A percentile compares a stretch with the other conserved stretches of the same genome.
Conservation (phyloP, 2,113 vertebrate genomes). For the Forbesichthys agassizii region DNA sequence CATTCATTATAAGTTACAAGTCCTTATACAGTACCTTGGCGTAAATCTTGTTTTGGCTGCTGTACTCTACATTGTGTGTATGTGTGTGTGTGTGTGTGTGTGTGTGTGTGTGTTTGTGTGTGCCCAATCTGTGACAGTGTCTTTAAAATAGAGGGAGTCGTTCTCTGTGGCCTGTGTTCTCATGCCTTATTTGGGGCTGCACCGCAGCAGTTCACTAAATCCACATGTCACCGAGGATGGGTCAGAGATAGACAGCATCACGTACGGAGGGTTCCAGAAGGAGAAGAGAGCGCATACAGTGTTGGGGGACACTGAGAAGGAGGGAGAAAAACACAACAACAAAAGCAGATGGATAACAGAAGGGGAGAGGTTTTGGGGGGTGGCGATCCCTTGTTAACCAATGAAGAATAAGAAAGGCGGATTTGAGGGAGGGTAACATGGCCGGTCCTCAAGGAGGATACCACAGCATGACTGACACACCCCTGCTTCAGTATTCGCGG, state of each 20-base stretch:
- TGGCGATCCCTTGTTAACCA: constrained; percentile 66
- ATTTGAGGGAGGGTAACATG: constrained; percentile 64
- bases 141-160: constrained; percentile 35
- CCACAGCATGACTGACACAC: background rate
- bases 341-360: constrained; percentile 41
- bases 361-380: constrained; percentile 61
- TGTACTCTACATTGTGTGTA: too few species aligned
- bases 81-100: constrained; percentile 17
- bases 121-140: constrained; percentile 47
- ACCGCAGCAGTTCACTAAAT: constrained; percentile 60
- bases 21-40: too few species aligned
- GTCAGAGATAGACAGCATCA: constrained; percentile 36
- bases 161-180: constrained; percentile 51
- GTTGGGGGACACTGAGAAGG: constrained; percentile 13
- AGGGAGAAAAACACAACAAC: constrained; percentile 19
- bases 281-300: constrained; percentile 16
- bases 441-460: constrained; percentile 36
- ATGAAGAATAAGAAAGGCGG: constrained; percentile 64
- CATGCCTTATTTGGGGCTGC: constrained; percentile 77
- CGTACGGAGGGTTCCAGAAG: constrained; percentile 23
- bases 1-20: background rate
- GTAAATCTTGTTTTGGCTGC: too few species aligned
- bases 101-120: constrained; percentile 29
- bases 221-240: constrained; percentile 62
- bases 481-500: background rate